Conservation (phyloP, 2,797 vertebrate genomes). For the Trachurus trachurus region DNA sequence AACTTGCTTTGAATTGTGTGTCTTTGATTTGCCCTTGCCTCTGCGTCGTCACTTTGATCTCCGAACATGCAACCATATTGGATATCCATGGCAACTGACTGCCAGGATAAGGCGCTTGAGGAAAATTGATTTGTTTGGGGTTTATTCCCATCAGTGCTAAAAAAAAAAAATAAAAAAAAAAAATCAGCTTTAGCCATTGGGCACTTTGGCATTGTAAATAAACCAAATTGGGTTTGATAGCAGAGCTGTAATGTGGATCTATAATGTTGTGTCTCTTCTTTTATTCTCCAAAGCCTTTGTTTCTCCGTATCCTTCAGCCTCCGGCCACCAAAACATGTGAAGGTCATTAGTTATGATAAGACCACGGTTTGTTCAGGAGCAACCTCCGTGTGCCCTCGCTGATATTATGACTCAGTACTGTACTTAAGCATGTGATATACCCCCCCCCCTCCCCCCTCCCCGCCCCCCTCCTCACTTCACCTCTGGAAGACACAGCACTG, state of each 20-base stretch:
- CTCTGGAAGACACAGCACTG: slow-evolving; percentile 21
- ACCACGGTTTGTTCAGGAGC: slow-evolving; percentile 50
- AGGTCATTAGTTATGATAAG: slow-evolving; percentile 79
- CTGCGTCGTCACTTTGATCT: slow-evolving; percentile 65
- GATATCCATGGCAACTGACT: slow-evolving; percentile 69
- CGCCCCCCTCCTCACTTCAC: background rate
- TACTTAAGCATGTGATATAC: slow-evolving; percentile 52
- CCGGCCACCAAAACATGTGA: slow-evolving; percentile 59
- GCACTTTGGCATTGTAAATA: slow-evolving; percentile 65
- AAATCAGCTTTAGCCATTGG: slow-evolving; percentile 49
- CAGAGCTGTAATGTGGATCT: slow-evolving; percentile 57
- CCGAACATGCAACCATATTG: slow-evolving; percentile 51
- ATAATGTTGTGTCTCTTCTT: slow-evolving; percentile 42
- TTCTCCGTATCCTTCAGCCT: slow-evolving; percentile 52
- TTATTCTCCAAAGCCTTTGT: slow-evolving; percentile 49
- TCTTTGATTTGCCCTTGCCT: slow-evolving; percentile 69
- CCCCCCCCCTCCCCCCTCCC: no score
- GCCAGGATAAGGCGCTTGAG: slow-evolving; percentile 57
- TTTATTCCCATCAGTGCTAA: slow-evolving; percentile 57
- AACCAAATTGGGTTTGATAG: slow-evolving; percentile 72
- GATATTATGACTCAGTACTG: slow-evolving; percentile 49
- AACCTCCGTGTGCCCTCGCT: slow-evolving; percentile 6
- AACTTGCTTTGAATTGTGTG: slow-evolving; percentile 60
- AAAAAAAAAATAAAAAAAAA: slow-evolving; percentile 22
- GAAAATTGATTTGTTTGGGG: slow-evolving; percentile 75